phyloP scores from a whole-genome alignment of 2,888 invertebrate genomes.

The Chouioia cunea region DNA sequence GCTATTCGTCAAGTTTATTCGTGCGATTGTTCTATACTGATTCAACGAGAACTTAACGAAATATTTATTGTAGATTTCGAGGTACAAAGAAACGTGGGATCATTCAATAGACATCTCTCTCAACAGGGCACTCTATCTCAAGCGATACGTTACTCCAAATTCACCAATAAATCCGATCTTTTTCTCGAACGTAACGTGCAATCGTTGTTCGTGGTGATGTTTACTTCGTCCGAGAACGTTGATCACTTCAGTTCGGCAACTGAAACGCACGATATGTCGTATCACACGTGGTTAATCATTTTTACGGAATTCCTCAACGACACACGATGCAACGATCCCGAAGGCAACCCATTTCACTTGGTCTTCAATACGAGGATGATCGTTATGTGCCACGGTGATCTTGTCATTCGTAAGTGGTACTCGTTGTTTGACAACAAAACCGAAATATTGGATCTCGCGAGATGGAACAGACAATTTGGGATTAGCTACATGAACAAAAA shows the following conservation, averaged over 20 bases:
- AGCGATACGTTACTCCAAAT: constrained; percentile 26
- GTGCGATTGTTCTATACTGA: too few species aligned
- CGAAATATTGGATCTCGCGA: constrained; percentile 49
- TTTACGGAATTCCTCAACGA: constrained; percentile 31
- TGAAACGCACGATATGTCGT: constrained; percentile 47
- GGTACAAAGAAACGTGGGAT: not conserved
- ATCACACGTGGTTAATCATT: constrained; percentile 53
- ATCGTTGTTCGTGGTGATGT: constrained; percentile 48
- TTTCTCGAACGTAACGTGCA: constrained; percentile 30
- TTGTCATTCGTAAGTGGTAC: constrained; percentile 57
- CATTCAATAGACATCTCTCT: constrained; percentile 15
- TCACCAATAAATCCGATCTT: constrained; percentile 7
- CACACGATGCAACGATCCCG: constrained; percentile 46
- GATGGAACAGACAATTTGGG: constrained; percentile 47
- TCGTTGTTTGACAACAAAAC: constrained; percentile 50
- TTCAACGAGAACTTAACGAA: too few species aligned
- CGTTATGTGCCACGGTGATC: constrained; percentile 52
- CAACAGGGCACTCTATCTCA: constrained; percentile 1
- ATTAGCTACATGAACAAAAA: constrained; percentile 33
- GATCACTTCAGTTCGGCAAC: constrained; percentile 42
- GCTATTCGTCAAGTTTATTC: too few species aligned
- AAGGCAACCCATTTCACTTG: constrained; percentile 53
- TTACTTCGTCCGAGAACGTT: constrained; percentile 22
- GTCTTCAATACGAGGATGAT: constrained; percentile 57
- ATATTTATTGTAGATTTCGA: too few species aligned